These are phyloP conservation scores for Anastatus disparis DNA, from an alignment of 1,140 invertebrate species.

Conservation along the genomic window DNA sequence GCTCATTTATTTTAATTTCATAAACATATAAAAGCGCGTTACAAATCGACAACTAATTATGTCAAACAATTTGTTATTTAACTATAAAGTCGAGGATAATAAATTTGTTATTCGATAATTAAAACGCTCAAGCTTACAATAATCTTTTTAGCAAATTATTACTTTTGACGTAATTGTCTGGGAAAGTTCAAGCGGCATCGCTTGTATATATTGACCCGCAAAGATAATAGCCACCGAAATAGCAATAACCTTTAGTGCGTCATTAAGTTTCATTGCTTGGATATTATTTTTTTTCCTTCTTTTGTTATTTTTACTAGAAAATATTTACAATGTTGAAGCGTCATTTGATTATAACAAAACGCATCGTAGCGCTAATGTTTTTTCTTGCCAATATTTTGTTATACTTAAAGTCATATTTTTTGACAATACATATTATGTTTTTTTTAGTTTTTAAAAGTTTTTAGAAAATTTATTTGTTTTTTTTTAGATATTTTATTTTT, in stretches of 20 bases:
- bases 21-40: not conserved
- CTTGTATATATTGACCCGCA: conserved; percentile 30
- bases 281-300: too few relatives aligned
- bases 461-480: too few relatives aligned
- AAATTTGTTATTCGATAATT: conserved; percentile 27
- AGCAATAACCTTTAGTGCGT: conserved; percentile 29
- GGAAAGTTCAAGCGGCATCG: conserved; percentile 28
- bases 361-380: too few relatives aligned
- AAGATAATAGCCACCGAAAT: conserved; percentile 31
- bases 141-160: conserved; percentile 18
- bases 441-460: too few relatives aligned
- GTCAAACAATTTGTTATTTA: conserved; percentile 35
- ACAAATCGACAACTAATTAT: conserved; percentile 18
- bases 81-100: not conserved
- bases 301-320: too few relatives aligned
- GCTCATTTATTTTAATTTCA: not conserved
- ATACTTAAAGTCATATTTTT: too few relatives aligned
- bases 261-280: conserved; percentile 7
- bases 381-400: too few relatives aligned
- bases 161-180: conserved; percentile 25
- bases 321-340: conserved; percentile 15
- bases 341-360: not conserved
- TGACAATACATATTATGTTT: too few relatives aligned
- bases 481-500: too few relatives aligned
- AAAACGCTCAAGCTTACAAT: not conserved